Conservation (phyloP, 1,140 invertebrate species). For the Cotesia vestalis region DNA sequence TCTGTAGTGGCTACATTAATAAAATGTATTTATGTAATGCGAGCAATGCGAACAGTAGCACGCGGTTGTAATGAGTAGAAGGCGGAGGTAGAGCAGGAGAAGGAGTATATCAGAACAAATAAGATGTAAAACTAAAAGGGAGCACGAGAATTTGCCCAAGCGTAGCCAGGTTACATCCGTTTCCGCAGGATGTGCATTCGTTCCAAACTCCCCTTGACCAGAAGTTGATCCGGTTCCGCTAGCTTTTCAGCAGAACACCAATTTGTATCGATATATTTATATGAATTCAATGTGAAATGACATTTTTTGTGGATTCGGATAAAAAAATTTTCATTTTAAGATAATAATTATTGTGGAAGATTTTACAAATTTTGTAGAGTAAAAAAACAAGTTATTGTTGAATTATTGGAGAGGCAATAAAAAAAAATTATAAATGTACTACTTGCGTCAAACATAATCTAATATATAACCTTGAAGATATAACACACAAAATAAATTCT, state of each 20-base stretch:
- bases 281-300: too few species aligned
- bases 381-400: too few species aligned
- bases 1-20: not conserved
- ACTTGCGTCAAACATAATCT: not conserved
- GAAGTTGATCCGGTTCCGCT: conserved; percentile 8
- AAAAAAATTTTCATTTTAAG: not conserved
- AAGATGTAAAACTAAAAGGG: conserved; percentile 37
- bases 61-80: too few species aligned
- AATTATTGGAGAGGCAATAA: too few species aligned
- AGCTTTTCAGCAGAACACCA: not conserved
- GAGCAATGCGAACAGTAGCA: conserved; percentile 2
- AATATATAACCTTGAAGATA: not conserved
- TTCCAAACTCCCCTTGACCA: conserved; percentile 37
- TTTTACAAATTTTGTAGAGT: too few species aligned
- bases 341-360: too few species aligned
- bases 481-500: conserved; percentile 6
- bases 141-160: conserved; percentile 54
- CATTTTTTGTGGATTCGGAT: not conserved
- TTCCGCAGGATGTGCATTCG: conserved; percentile 63
- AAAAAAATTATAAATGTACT: too few species aligned
- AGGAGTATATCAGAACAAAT: conserved; percentile 9
- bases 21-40: conserved; percentile 11
- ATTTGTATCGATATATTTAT: not conserved
- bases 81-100: not conserved
- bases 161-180: conserved; percentile 59